Percentiles rank a stretch among this genome's conserved stretches.
These are phyloP conservation scores for Noctua janthe DNA, from an alignment of 2,888 invertebrate genomes.

Conservation along the genomic window DNA sequence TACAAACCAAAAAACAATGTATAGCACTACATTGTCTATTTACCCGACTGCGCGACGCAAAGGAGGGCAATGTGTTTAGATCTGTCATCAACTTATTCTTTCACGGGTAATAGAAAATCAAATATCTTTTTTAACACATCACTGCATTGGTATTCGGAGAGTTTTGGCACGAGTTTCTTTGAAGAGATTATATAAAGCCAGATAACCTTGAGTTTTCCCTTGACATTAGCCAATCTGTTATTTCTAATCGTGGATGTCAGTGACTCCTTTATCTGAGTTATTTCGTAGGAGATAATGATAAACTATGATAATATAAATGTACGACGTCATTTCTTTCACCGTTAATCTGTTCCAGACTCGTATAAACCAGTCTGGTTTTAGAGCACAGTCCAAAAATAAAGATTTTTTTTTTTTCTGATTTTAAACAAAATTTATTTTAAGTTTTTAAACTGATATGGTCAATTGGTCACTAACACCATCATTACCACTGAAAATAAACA, in stretches of 20 bases:
- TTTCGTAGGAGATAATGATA: conserved; percentile 64
- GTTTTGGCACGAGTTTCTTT: conserved; percentile 45
- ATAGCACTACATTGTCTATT: not conserved
- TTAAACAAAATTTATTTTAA: too few species aligned
- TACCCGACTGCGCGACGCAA: too few species aligned
- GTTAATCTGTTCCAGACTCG: conserved; percentile 6
- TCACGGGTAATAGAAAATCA: not conserved
- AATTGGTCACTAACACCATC: too few species aligned
- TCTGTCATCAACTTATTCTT: conserved; percentile 7
- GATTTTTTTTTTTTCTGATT: too few species aligned
- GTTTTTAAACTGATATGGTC: too few species aligned
- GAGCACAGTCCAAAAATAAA: too few species aligned
- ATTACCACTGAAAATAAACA: too few species aligned
- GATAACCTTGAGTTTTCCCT: conserved; percentile 67
- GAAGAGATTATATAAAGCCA: conserved; percentile 34
- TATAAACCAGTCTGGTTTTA: not conserved
- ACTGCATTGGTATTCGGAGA: conserved; percentile 19
- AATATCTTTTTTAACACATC: conserved; percentile 7
- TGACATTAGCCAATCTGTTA: conserved; percentile 67
- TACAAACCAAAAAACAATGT: not conserved
- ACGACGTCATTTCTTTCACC: conserved; percentile 21
- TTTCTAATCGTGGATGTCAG: conserved; percentile 66
- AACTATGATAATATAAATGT: conserved; percentile 42
- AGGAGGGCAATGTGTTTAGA: too few species aligned
- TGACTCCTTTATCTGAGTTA: conserved; percentile 69